phyloP scores from a whole-genome alignment of 2,113 vertebrate species.

The Maylandia zebra region DNA sequence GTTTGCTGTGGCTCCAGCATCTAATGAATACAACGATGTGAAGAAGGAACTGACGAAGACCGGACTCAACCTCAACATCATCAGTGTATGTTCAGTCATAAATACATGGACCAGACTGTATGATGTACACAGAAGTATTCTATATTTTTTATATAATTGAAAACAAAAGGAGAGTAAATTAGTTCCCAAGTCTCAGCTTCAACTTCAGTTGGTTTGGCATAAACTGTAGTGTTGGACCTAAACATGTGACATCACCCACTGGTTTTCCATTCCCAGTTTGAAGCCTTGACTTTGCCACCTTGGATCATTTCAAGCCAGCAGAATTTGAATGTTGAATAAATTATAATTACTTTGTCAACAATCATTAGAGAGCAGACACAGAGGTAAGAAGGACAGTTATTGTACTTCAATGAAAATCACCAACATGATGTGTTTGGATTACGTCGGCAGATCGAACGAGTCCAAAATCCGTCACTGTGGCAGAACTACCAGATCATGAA shows the following conservation, averaged over 20 bases:
- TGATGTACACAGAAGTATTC: not conserved
- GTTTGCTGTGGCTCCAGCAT: constrained; percentile 30
- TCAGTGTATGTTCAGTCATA: not conserved
- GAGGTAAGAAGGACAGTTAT: too few relatives aligned
- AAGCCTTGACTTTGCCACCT: not conserved
- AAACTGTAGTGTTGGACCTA: rapidly evolving
- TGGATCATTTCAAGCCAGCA: not conserved
- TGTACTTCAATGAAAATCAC: not conserved
- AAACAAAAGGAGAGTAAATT: not conserved
- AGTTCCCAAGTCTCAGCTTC: not conserved
- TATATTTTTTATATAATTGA: rapidly evolving
- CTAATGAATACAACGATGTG: constrained; percentile 59
- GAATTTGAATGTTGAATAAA: not conserved
- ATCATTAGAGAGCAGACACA: not conserved
- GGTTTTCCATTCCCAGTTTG: not conserved
- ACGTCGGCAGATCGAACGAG: constrained; percentile 77
- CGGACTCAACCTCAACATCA: constrained; percentile 31
- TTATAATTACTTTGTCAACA: not conserved
- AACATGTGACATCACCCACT: not conserved
- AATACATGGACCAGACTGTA: rapidly evolving
- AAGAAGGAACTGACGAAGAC: constrained; percentile 34
- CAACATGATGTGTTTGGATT: not conserved
- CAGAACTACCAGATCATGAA: constrained; percentile 80
- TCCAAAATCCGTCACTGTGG: constrained; percentile 82
- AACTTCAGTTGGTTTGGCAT: not conserved